A percentile compares a stretch with the other conserved stretches of the same genome.
These are phyloP conservation scores for Acromyrmex heyeri DNA, from an alignment of 1,140 invertebrate genomes.

Conservation along the genomic window DNA sequence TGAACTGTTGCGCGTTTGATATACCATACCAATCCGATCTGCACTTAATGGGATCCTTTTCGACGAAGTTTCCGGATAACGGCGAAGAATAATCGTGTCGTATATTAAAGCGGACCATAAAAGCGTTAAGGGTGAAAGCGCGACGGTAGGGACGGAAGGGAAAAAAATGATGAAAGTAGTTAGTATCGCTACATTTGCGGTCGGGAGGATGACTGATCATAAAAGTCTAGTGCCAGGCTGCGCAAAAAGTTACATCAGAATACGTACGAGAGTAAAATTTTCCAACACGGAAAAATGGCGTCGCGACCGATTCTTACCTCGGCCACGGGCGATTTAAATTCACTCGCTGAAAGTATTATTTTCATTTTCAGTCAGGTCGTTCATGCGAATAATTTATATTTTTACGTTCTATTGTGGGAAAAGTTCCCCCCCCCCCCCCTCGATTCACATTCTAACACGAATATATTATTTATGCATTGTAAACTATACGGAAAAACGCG, in stretches of 20 bases:
- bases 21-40: slow-evolving; percentile 43
- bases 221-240: slow-evolving; percentile 61
- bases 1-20: slow-evolving; percentile 59
- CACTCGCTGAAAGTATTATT: neutral
- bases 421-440: neutral
- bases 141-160: too few species aligned
- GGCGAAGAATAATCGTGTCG: slow-evolving; percentile 73
- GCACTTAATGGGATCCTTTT: slow-evolving; percentile 68
- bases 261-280: slow-evolving; percentile 37
- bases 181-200: slow-evolving; percentile 77
- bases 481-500: neutral
- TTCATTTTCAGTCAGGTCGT: slow-evolving; percentile 41
- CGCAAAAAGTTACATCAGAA: slow-evolving; percentile 30
- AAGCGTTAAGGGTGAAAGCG: slow-evolving; percentile 46
- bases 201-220: slow-evolving; percentile 72
- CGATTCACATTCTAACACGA: slow-evolving; percentile 38
- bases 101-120: slow-evolving; percentile 72
- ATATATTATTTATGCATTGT: slow-evolving; percentile 18
- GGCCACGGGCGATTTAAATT: slow-evolving; percentile 44
- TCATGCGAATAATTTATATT: slow-evolving; percentile 58
- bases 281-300: slow-evolving; percentile 28
- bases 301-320: slow-evolving; percentile 35
- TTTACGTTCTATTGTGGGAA: slow-evolving; percentile 22
- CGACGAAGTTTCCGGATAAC: slow-evolving; percentile 69
- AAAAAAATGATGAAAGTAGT: slow-evolving; percentile 67